Conservation (phyloP, 2,888 invertebrate species). For the Monopis laevigella region DNA sequence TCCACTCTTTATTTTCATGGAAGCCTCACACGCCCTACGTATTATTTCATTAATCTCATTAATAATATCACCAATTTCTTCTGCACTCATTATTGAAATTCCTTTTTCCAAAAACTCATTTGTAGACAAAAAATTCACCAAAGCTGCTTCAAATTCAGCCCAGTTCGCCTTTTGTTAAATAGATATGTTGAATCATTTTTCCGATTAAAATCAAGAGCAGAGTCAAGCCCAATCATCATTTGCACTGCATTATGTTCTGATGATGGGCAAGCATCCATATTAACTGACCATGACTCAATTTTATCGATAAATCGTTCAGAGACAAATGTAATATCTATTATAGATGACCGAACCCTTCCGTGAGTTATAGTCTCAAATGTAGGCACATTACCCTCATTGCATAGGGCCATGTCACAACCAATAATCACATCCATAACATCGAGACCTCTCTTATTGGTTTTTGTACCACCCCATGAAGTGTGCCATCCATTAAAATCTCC, state of each 20-base stretch:
- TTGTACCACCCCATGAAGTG: slow-evolving; percentile 18
- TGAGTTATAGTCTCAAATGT: slow-evolving; percentile 17
- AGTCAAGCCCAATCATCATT: no score
- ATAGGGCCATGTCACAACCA: slow-evolving; percentile 14
- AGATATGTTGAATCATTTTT: no score
- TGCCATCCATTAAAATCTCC: slow-evolving; percentile 25
- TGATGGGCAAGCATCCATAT: not conserved
- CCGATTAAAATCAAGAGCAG: no score
- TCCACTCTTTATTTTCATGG: no score
- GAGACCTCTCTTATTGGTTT: slow-evolving; percentile 15
- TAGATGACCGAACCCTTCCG: slow-evolving; percentile 6
- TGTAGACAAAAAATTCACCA: no score
- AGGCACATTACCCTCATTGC: slow-evolving; percentile 15
- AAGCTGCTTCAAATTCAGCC: no score
- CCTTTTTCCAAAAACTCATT: no score
- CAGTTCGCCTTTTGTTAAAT: slow-evolving; percentile 1
- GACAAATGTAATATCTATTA: slow-evolving; percentile 16
- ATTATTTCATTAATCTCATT: no score
- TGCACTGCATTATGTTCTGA: slow-evolving; percentile 17
- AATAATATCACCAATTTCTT: no score
- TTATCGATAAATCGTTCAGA: not conserved
- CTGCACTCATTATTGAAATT: no score
- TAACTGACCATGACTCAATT: slow-evolving; percentile 15
- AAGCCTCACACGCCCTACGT: no score
- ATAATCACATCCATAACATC: slow-evolving; percentile 4